Base-by-base conservation (phyloP, 2,888 invertebrate species). In the Lepidochrysops patricia region DNA sequence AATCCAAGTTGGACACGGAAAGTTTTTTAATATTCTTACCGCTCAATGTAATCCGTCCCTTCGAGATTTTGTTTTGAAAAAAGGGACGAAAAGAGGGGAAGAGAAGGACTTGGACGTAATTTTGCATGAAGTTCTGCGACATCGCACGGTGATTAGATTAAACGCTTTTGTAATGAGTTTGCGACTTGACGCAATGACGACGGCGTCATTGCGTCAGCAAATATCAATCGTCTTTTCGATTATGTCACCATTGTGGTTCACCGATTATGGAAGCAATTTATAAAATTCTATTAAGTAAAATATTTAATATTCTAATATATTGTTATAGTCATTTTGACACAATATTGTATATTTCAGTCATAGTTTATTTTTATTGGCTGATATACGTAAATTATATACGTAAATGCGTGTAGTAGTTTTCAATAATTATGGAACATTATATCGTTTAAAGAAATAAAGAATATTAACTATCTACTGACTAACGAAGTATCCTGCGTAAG, bases 1-100 rank as follows among this genome's bases (percentile, higher is more conserved):
- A 86, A 86, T 84, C 79, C 84, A 85, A 86, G 79, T 86, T 78
- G 74, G 72, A 71, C 72, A 67, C 71, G 63, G 60, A 81, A 88
- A 88, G 80, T 88, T 88, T 88, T 88, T 88, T 88, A 88, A 88
- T 88, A 88, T 86, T 86, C 85, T 79, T 77, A 76, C 79, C 83
- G 81, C 82, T 81, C 82, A 74, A 75, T 82, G 82, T 83, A 82
- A 85, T 84, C 79, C 73, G 82, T 75, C 80, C 80, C 72, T 76
- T 72, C 76, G 76, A 80, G 82, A 80, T 81, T 77, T 74, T 75
- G 77, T 76, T 77, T 78, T 75, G 73, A 75, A 71, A 72, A 66
- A 61, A 52, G 61, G 61, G 49, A 32, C 49, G 73, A 74, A 37
- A n/a, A 37, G 19, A 43, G 19, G 19, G 19, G 19, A 43, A 6